Evolutionary conservation across 2,113 vertebrate genomes (phyloP).

Genomic region (Fregata magnificens): DNA sequence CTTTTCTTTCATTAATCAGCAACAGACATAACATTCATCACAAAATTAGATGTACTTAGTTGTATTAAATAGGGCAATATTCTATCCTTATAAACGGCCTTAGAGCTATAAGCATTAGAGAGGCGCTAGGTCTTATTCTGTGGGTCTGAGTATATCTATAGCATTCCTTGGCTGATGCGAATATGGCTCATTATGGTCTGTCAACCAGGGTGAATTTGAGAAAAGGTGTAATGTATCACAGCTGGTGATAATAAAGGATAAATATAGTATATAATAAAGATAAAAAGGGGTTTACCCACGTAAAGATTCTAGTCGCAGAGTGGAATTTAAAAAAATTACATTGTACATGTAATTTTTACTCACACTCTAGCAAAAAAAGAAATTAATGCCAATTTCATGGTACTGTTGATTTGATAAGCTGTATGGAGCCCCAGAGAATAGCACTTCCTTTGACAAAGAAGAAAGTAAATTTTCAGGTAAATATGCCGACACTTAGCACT

Average conservation of each 20-base stretch:
- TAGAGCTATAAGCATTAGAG: background rate
- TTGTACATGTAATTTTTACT: accelerated
- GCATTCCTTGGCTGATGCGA: background rate
- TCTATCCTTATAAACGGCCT: background rate
- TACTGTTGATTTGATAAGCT: background rate
- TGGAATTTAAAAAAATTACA: background rate
- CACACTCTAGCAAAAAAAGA: background rate
- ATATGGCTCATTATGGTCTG: background rate
- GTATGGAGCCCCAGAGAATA: background rate
- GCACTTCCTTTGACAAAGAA: background rate
- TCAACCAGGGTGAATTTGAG: background rate
- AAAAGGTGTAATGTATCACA: background rate
- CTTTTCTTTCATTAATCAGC: background rate
- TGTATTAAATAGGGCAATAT: background rate
- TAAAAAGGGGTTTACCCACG: background rate
- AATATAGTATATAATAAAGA: too few species aligned
- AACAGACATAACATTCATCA: background rate
- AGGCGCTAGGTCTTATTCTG: background rate
- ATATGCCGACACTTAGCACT: background rate
- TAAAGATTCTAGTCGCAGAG: background rate
- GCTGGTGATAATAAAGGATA: background rate
- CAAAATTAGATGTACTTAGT: background rate
- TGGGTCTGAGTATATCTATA: background rate
- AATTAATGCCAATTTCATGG: background rate
- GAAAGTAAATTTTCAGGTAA: background rate